Conservation (phyloP, 2,797 vertebrate genomes). For the Austrolebias charrua region DNA sequence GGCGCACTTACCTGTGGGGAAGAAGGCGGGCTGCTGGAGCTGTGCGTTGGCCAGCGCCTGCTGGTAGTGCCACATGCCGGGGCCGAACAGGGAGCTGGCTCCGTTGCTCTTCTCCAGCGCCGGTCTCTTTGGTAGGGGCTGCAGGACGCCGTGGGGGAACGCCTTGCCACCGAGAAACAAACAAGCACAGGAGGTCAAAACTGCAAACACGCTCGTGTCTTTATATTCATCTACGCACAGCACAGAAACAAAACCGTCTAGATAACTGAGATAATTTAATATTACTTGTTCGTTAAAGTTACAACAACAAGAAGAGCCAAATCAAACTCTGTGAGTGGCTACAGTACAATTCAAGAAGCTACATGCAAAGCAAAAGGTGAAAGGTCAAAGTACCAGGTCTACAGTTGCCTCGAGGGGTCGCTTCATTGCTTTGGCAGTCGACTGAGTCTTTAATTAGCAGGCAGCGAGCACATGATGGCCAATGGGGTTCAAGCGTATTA, state of each 20-base stretch:
- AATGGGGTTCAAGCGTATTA: conserved; percentile 99
- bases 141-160: conserved; percentile 94
- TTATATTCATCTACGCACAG: conserved; percentile 66
- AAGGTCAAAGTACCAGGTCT: conserved; percentile 99
- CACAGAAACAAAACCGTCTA: conserved; percentile 40
- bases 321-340: conserved; percentile 92
- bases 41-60: conserved; percentile 95
- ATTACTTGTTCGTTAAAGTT: conserved; percentile 48
- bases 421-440: conserved; percentile 99
- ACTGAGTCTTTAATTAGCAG: conserved; percentile 99
- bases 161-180: conserved; percentile 74
- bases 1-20: conserved; percentile 86
- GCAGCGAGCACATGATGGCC: conserved; percentile 99
- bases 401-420: conserved; percentile 98
- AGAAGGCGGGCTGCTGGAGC: conserved; percentile 91
- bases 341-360: conserved; percentile 94
- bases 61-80: conserved; percentile 97
- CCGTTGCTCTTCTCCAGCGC: conserved; percentile 96
- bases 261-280: conserved; percentile 36
- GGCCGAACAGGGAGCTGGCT: conserved; percentile 91
- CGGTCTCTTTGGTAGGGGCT: conserved; percentile 98
- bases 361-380: conserved; percentile 99
- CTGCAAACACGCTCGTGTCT: conserved; percentile 31
- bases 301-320: conserved; percentile 79
- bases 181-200: conserved; percentile 50